A percentile compares a stretch with the other conserved stretches of the same genome.
Evolutionary conservation across 1,140 invertebrate genomes (phyloP).

Genomic region (Colletes gigas): DNA sequence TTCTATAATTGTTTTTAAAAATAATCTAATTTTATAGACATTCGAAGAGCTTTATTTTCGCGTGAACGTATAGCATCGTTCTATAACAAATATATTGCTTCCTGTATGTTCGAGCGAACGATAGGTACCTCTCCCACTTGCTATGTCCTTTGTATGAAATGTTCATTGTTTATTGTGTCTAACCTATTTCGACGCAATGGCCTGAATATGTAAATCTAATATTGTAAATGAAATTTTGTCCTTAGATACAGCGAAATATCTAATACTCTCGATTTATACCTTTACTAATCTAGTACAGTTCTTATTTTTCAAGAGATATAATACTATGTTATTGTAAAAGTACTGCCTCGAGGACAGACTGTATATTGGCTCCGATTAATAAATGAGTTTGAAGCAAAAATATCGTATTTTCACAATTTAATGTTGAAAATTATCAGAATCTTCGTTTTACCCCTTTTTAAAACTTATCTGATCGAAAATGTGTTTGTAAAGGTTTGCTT

Average conservation of each 20-base stretch:
- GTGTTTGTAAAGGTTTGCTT: too few relatives aligned
- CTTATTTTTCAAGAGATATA: conserved; percentile 71
- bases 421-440: too few relatives aligned
- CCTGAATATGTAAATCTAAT: conserved; percentile 56
- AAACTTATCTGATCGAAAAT: too few relatives aligned
- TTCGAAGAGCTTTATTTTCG: neutral
- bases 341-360: conserved; percentile 76
- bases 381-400: conserved; percentile 74
- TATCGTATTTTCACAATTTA: neutral
- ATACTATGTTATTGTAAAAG: conserved; percentile 75
- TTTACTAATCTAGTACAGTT: conserved; percentile 68
- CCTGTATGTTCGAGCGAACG: conserved; percentile 17
- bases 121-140: conserved; percentile 28
- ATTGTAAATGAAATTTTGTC: conserved; percentile 56
- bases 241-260: conserved; percentile 63
- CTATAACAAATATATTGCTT: neutral
- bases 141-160: conserved; percentile 22
- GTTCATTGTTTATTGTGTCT: conserved; percentile 43
- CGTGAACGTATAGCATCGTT: neutral
- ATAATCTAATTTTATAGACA: neutral
- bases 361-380: conserved; percentile 76
- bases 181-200: conserved; percentile 46
- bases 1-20: conserved; percentile 14
- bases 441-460: too few relatives aligned
- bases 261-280: conserved; percentile 74